phyloP scores from a whole-genome alignment of 2,797 vertebrate species.

The Acanthurus lineatus region DNA sequence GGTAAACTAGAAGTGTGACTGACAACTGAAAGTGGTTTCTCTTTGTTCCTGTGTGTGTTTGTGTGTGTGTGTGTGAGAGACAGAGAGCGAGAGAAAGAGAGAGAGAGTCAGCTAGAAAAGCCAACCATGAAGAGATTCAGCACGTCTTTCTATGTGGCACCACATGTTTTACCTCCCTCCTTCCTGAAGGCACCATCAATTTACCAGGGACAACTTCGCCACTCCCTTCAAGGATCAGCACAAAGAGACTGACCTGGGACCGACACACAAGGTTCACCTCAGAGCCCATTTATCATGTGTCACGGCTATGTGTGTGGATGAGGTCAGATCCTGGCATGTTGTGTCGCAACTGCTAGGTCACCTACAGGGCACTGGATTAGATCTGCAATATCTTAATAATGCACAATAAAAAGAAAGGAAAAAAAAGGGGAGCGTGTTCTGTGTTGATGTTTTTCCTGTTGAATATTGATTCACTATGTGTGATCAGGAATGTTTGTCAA shows the following conservation, averaged over 20 bases:
- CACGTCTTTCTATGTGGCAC: slow-evolving; percentile 62
- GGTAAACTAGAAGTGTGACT: slow-evolving; percentile 86
- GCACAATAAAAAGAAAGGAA: not conserved
- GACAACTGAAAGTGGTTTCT: slow-evolving; percentile 86
- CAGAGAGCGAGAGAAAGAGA: slow-evolving; percentile 2
- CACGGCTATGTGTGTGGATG: slow-evolving; percentile 67
- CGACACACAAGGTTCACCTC: slow-evolving; percentile 80
- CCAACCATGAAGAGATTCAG: slow-evolving; percentile 56
- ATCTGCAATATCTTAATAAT: slow-evolving; percentile 58
- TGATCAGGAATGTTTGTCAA: slow-evolving; percentile 79
- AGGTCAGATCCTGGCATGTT: slow-evolving; percentile 75
- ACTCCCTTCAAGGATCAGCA: slow-evolving; percentile 84
- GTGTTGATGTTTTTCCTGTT: slow-evolving; percentile 62
- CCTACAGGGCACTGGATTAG: slow-evolving; percentile 63
- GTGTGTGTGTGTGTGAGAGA: slow-evolving; percentile 30
- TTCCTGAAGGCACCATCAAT: slow-evolving; percentile 81
- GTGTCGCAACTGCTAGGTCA: slow-evolving; percentile 79
- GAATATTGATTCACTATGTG: slow-evolving; percentile 67
- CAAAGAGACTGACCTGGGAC: slow-evolving; percentile 83
- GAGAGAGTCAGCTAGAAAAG: slow-evolving; percentile 37
- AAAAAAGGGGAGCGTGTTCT: slow-evolving; percentile 27
- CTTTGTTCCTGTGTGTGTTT: slow-evolving; percentile 74
- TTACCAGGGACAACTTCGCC: slow-evolving; percentile 80
- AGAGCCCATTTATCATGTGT: slow-evolving; percentile 82
- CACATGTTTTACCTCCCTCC: slow-evolving; percentile 69